Evolutionary conservation across 2,113 vertebrate genomes (phyloP).

Genomic region (Megaleporinus macrocephalus): DNA sequence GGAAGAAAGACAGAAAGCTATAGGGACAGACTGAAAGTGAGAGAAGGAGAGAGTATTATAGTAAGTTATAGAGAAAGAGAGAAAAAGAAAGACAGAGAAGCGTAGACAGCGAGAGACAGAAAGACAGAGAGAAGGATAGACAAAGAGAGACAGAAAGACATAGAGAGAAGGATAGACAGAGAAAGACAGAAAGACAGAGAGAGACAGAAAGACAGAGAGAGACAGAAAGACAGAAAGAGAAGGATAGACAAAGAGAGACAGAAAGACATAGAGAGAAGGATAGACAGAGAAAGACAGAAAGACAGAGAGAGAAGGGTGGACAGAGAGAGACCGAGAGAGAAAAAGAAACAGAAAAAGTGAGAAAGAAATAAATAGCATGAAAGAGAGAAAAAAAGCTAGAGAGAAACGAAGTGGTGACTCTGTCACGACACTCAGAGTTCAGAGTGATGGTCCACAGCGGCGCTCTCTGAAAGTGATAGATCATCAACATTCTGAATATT

Average conservation of each 20-base stretch:
- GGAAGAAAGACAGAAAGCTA: not conserved
- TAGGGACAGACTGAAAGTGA: not conserved
- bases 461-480: not conserved
- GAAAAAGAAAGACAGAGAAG: not conserved
- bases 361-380: not conserved
- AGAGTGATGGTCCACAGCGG: constrained; percentile 15
- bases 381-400: not conserved
- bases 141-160: too few species aligned
- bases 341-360: too few species aligned
- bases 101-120: too few species aligned
- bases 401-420: not conserved
- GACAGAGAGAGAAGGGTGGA: too few species aligned
- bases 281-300: not conserved
- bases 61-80: not conserved
- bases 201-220: not conserved
- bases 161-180: not conserved
- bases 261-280: not conserved
- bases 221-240: not conserved
- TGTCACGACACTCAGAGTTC: not conserved
- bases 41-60: too few species aligned
- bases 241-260: not conserved
- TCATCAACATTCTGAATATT: constrained; percentile 11
- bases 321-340: too few species aligned
- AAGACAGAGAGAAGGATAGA: too few species aligned
- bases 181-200: not conserved